Conservation (phyloP, 2,888 invertebrate genomes). For the Digitonthophagus gazella region DNA sequence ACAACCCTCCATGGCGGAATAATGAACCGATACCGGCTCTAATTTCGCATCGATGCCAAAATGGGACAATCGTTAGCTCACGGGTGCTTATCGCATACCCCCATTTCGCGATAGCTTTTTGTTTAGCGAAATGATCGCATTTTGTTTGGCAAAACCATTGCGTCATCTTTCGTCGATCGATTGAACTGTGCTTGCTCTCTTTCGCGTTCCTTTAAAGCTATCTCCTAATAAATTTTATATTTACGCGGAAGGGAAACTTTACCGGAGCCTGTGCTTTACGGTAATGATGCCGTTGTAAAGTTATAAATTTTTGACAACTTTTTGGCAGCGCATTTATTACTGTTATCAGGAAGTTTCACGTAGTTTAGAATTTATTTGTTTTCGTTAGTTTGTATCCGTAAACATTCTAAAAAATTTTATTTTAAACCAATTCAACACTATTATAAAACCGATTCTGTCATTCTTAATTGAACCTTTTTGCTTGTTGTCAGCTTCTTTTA, state of each 20-base stretch:
- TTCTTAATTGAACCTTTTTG: no score
- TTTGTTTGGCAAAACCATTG: neutral
- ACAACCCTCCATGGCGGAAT: neutral
- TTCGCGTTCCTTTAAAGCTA: neutral
- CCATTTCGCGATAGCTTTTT: neutral
- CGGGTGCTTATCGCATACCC: neutral
- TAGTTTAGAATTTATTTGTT: neutral
- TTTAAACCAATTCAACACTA: no score
- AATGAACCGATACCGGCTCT: neutral
- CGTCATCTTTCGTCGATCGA: neutral
- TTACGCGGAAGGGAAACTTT: neutral
- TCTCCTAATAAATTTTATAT: neutral
- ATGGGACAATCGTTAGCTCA: neutral
- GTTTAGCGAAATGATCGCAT: neutral
- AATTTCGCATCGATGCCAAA: neutral
- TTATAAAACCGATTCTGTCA: no score
- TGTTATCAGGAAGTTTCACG: neutral
- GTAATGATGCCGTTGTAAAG: neutral
- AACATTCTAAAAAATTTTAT: neutral
- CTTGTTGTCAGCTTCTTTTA: no score
- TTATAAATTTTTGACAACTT: neutral
- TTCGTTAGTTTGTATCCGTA: neutral
- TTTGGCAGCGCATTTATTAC: neutral
- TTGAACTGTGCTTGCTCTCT: neutral
- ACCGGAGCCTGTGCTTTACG: neutral